These are phyloP conservation scores for Andrena hattorfiana DNA, from an alignment of 2,888 invertebrate species.

Conservation along the genomic window DNA sequence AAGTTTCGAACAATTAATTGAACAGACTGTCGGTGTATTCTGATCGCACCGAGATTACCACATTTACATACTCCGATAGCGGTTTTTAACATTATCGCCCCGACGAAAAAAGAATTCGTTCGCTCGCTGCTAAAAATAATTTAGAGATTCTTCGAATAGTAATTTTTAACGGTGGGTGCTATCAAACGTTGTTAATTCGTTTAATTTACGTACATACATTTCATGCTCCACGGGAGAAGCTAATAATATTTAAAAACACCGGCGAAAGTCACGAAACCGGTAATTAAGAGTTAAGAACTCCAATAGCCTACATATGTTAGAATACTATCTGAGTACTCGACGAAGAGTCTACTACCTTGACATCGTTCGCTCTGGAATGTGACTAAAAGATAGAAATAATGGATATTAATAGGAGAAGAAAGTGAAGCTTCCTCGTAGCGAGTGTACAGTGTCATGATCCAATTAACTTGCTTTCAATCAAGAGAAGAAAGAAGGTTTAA, in stretches of 20 bases:
- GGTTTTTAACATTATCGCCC: not conserved
- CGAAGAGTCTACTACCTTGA: constrained; percentile 5
- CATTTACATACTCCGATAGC: not conserved
- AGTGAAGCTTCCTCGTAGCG: constrained; percentile 11
- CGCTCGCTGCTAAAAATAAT: not conserved
- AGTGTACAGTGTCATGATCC: not conserved
- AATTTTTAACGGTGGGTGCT: too few relatives aligned
- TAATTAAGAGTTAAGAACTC: too few relatives aligned
- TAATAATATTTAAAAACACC: too few relatives aligned
- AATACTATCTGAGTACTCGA: not conserved
- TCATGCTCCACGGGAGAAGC: too few relatives aligned
- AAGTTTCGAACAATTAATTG: constrained; percentile 55
- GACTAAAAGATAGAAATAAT: not conserved
- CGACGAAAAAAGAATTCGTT: not conserved
- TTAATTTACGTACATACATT: too few relatives aligned
- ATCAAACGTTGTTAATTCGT: too few relatives aligned
- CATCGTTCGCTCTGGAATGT: not conserved
- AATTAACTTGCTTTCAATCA: constrained; percentile 7
- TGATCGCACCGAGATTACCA: constrained; percentile 37
- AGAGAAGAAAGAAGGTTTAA: constrained; percentile 28
- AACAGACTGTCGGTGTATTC: not conserved
- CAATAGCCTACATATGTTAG: too few relatives aligned
- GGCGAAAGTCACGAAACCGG: too few relatives aligned
- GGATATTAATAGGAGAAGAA: not conserved
- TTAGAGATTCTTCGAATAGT: too few relatives aligned